Evolutionary conservation across 1,140 invertebrate genomes (phyloP).

Genomic region (Muscidifurax raptorellus): DNA sequence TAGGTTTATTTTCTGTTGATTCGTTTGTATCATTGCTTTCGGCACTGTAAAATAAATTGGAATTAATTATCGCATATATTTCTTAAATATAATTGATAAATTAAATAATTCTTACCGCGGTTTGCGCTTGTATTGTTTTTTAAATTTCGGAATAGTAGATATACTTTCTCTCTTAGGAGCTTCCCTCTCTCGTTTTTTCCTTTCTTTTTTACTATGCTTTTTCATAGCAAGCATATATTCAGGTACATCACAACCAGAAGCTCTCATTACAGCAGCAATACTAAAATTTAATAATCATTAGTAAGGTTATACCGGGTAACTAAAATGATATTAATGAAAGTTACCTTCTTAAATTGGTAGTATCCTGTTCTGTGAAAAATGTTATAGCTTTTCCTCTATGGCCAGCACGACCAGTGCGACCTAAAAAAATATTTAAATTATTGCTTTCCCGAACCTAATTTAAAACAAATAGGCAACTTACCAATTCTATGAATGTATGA

Average conservation of each 20-base stretch:
- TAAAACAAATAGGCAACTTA: conserved; percentile 62
- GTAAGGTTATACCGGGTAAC: not conserved
- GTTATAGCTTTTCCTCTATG: conserved; percentile 91
- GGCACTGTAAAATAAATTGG: not conserved
- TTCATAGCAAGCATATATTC: conserved; percentile 91
- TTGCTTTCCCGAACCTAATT: not conserved
- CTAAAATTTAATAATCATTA: conserved; percentile 74
- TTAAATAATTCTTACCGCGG: conserved; percentile 19
- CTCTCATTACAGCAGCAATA: conserved; percentile 89
- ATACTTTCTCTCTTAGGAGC: conserved; percentile 80
- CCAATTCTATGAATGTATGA: conserved; percentile 96
- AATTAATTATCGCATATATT: not conserved
- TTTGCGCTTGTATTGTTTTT: conserved; percentile 56
- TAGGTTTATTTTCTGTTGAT: not conserved
- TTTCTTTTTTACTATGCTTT: conserved; percentile 81
- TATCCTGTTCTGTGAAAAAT: conserved; percentile 95
- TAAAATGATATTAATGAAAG: conserved; percentile 28
- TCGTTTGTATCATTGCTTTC: not conserved
- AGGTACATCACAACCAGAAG: conserved; percentile 93
- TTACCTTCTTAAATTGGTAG: conserved; percentile 87
- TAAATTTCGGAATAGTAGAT: conserved; percentile 76
- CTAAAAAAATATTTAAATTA: conserved; percentile 73
- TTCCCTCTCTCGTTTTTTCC: conserved; percentile 77
- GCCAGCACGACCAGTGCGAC: conserved; percentile 95
- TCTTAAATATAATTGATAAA: not conserved